Evolutionary conservation across 2,888 invertebrate species (phyloP), one percentile per base, ranked within the genome.

Genomic region (Eudemis profundana): DNA sequence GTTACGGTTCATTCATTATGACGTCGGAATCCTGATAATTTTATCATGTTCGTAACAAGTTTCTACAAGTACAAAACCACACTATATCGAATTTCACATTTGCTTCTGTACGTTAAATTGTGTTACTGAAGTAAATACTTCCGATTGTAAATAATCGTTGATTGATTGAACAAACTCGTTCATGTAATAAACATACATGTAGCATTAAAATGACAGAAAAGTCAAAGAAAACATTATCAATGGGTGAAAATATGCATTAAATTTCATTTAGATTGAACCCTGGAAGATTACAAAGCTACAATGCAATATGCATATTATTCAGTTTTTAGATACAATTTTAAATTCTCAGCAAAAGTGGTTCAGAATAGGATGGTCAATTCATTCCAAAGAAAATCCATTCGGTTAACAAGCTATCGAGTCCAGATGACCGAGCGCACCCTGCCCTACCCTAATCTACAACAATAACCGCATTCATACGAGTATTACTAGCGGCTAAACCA

Each of bases 401-500:
- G 23, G 56, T 36, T 38, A 65, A 54, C 56, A 63, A 63, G 68
- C 72, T 74, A 77, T 78, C 73, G 69, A 74, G 70, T 74, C 61
- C 75, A 78, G 74, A 79, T 79, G 80, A 83, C 81, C 82, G 76
- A 69, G 83, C 82, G 80, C 73, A 78, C 75, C 70, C 64, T 69
- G 56, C 56, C 56, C 72, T 64, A 74, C 77, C 78, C 78, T 75
- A 70, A 70, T 70, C 72, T 70, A 68, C 69, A 79, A 87, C 86
- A 89, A 87, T 81, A 78, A 80, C 79, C 79, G 70, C 78, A 78
- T 83, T 82, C 79, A 83, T 68, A n/a, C n/a, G n/a, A n/a, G n/a
- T n/a, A 75, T 68, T 74, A 85, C 29, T 79, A 84, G 71, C 75
- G 74, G 76, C 84, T 81, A 82, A 84, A 73, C 81, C 77, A 79